A percentile compares a stretch with the other conserved stretches of the same genome.
Evolutionary conservation across 2,113 vertebrate genomes (phyloP).

Genomic region (Cochlearius cochlearius): DNA sequence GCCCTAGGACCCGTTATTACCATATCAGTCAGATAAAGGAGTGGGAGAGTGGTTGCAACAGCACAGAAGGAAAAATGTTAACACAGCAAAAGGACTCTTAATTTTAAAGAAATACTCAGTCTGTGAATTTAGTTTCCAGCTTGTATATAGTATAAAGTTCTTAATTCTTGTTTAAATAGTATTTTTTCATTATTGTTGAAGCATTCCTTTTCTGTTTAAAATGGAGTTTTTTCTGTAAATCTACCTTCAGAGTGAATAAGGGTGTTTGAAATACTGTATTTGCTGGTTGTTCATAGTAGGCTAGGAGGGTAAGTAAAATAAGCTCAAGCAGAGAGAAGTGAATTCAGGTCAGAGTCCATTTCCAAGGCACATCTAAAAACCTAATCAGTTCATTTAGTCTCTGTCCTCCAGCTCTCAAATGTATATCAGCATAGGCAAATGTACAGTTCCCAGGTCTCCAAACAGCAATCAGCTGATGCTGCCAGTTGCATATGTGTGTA

Average conservation of each 20-base stretch:
- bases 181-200: not conserved
- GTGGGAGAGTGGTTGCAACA: constrained; percentile 41
- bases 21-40: constrained; percentile 68
- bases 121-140: not conserved
- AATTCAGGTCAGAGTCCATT: constrained; percentile 17
- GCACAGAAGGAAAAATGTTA: constrained; percentile 57
- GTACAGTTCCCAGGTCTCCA: not conserved
- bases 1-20: constrained; percentile 63
- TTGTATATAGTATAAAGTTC: not conserved
- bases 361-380: constrained; percentile 15
- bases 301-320: not conserved
- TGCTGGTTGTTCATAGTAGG: not conserved
- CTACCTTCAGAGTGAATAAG: not conserved
- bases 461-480: not conserved
- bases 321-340: not conserved
- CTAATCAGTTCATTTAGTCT: constrained; percentile 1
- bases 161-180: not conserved
- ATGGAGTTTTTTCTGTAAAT: not conserved
- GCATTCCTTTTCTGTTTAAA: not conserved
- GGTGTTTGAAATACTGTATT: not conserved
- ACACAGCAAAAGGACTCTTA: constrained; percentile 16
- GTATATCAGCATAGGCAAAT: not conserved
- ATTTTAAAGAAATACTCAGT: constrained; percentile 34
- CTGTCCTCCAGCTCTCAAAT: constrained; percentile 5
- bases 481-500: not conserved